Evolutionary conservation across 2,888 invertebrate genomes (phyloP).

Genomic region (Drosophila suboccidentalis): DNA sequence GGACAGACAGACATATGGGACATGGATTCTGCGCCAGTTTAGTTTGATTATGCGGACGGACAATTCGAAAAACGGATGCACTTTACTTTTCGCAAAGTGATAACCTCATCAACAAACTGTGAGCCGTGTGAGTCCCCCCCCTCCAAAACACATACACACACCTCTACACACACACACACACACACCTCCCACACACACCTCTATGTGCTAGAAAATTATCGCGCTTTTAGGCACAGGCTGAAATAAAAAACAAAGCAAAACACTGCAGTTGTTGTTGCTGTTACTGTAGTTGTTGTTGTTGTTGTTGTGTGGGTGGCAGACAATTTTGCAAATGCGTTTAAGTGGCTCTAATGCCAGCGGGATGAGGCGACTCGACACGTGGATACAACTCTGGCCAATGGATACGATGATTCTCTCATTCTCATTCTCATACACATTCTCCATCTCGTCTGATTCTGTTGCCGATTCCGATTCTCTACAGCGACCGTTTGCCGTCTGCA

Average conservation of each 20-base stretch:
- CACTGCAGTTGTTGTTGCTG: constrained; percentile 32
- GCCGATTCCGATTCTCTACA: constrained; percentile 11
- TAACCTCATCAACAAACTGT: constrained; percentile 70
- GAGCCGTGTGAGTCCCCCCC: neutral
- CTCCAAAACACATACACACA: neutral
- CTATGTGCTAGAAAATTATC: constrained; percentile 65
- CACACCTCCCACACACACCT: too few species aligned
- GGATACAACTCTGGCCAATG: constrained; percentile 60
- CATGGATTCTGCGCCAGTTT: constrained; percentile 67
- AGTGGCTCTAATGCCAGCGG: constrained; percentile 79
- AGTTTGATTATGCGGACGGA: constrained; percentile 72
- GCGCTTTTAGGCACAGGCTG: constrained; percentile 59
- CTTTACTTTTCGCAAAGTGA: constrained; percentile 77
- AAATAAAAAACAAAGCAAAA: constrained; percentile 34
- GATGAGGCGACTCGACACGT: constrained; percentile 73
- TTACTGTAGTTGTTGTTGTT: constrained; percentile 21
- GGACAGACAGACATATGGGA: neutral
- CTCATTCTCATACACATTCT: neutral
- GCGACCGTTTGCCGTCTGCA: constrained; percentile 47
- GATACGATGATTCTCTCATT: neutral
- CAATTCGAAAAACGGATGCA: constrained; percentile 76
- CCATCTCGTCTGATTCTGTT: constrained; percentile 1
- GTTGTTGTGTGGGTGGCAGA: constrained; percentile 71
- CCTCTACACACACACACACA: neutral
- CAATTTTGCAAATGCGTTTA: constrained; percentile 81